These are phyloP conservation scores for Pachydiplax longipennis DNA, from an alignment of 2,888 invertebrate genomes.

Conservation along the genomic window DNA sequence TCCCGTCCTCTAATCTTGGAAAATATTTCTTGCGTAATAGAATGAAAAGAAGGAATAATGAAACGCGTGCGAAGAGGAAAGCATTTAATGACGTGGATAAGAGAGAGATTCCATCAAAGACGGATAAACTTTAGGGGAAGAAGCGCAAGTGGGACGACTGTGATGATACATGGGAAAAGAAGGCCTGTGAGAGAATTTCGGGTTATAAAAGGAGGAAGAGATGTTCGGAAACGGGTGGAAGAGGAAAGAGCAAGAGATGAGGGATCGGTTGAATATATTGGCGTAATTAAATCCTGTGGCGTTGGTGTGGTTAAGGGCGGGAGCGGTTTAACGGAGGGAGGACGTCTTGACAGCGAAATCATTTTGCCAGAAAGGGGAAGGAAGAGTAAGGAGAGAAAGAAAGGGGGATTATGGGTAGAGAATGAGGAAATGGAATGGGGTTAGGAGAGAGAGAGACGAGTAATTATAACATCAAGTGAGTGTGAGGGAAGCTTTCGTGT, in stretches of 20 bases:
- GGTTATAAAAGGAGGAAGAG: background rate
- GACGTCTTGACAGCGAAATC: background rate
- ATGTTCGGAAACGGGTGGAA: background rate
- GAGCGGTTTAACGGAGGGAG: background rate
- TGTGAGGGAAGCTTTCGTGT: constrained; percentile 2
- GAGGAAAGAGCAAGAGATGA: background rate
- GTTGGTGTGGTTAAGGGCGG: constrained; percentile 2
- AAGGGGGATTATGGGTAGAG: background rate
- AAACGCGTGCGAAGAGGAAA: no score
- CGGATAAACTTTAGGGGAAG: background rate
- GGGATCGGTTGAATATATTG: constrained; percentile 23
- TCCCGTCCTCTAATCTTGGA: no score
- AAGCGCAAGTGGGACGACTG: background rate
- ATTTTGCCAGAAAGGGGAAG: background rate
- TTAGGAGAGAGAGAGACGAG: background rate
- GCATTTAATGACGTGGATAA: no score
- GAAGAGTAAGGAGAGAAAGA: background rate
- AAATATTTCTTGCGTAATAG: no score
- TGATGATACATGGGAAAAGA: background rate
- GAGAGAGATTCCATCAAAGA: background rate
- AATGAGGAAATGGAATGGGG: background rate
- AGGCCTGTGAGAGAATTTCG: background rate
- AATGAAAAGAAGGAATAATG: no score
- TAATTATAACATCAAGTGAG: constrained; percentile 34
- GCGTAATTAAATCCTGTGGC: constrained; percentile 31